phyloP scores from a whole-genome alignment of 2,888 invertebrate species.

The Nycteola revayana region DNA sequence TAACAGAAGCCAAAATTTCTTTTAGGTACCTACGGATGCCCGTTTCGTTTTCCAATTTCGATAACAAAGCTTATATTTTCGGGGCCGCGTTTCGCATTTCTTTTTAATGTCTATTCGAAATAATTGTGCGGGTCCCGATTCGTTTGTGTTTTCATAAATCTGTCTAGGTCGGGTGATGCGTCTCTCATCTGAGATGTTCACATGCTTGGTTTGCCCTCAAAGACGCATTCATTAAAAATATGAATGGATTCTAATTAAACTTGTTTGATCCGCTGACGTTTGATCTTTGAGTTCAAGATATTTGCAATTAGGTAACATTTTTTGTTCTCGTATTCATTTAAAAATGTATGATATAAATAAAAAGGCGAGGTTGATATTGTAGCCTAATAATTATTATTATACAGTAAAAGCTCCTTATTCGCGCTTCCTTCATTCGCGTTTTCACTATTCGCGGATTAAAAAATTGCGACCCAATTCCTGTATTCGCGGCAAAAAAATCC shows the following conservation, averaged over 20 bases:
- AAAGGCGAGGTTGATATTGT: too few species aligned
- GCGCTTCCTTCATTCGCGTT: too few species aligned
- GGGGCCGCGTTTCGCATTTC: slow-evolving; percentile 51
- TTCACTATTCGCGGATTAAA: too few species aligned
- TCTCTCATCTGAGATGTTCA: slow-evolving; percentile 48
- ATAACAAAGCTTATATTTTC: slow-evolving; percentile 77
- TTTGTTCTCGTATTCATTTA: too few species aligned
- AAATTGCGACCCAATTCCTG: too few species aligned
- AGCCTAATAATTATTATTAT: too few species aligned
- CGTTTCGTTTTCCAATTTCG: slow-evolving; percentile 75
- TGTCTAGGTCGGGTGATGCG: slow-evolving; percentile 37
- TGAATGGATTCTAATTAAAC: slow-evolving; percentile 42
- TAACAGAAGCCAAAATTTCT: slow-evolving; percentile 58
- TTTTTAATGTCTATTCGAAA: slow-evolving; percentile 48
- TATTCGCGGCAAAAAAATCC: too few species aligned
- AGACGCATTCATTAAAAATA: slow-evolving; percentile 45
- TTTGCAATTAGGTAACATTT: slow-evolving; percentile 17
- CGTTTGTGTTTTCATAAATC: slow-evolving; percentile 54
- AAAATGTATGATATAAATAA: too few species aligned
- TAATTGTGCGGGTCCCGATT: slow-evolving; percentile 69
- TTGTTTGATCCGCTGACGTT: slow-evolving; percentile 32
- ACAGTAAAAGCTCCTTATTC: too few species aligned
- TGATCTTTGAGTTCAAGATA: slow-evolving; percentile 28
- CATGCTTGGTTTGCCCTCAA: slow-evolving; percentile 47
- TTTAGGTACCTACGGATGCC: slow-evolving; percentile 70